Conservation (phyloP, 2,113 vertebrate genomes). For the Nansenia antarctica region DNA sequence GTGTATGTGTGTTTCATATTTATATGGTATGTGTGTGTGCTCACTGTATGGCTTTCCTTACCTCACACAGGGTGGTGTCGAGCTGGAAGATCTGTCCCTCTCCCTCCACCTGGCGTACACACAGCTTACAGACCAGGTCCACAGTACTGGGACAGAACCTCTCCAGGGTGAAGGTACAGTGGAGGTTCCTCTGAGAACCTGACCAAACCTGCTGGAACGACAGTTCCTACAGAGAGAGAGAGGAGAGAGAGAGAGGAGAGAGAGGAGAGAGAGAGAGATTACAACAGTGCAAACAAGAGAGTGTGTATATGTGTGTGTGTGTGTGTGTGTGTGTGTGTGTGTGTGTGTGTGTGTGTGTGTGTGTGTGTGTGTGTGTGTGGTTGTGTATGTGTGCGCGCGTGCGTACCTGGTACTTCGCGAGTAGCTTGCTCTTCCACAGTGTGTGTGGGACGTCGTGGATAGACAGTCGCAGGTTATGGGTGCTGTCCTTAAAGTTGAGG, state of each 20-base stretch:
- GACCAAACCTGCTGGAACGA: slow-evolving; percentile 95
- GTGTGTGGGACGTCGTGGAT: slow-evolving; percentile 93
- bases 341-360: background rate
- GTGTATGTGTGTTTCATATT: no score
- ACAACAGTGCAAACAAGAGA: no score
- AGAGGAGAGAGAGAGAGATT: no score
- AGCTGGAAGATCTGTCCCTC: slow-evolving; percentile 98
- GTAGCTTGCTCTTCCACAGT: slow-evolving; percentile 95
- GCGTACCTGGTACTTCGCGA: slow-evolving; percentile 95
- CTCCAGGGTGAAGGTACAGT: slow-evolving; percentile 94
- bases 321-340: background rate
- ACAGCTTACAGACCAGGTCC: slow-evolving; percentile 93
- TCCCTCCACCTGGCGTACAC: slow-evolving; percentile 95
- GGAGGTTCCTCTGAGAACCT: slow-evolving; percentile 90
- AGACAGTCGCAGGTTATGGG: slow-evolving; percentile 94
- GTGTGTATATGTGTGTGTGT: no score
- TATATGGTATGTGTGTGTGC: no score
- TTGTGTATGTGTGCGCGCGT: background rate
- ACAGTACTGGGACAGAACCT: slow-evolving; percentile 84
- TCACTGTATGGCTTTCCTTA: no score
- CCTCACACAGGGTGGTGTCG: slow-evolving; percentile 89
- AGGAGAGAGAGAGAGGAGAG: no score
- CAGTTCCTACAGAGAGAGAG: slow-evolving; percentile 82
- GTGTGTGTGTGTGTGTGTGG: no score
- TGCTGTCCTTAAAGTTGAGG: slow-evolving; percentile 96